These are phyloP conservation scores for Hirtodrosophila trivittata DNA, from an alignment of 2,888 invertebrate species.

Conservation along the genomic window DNA sequence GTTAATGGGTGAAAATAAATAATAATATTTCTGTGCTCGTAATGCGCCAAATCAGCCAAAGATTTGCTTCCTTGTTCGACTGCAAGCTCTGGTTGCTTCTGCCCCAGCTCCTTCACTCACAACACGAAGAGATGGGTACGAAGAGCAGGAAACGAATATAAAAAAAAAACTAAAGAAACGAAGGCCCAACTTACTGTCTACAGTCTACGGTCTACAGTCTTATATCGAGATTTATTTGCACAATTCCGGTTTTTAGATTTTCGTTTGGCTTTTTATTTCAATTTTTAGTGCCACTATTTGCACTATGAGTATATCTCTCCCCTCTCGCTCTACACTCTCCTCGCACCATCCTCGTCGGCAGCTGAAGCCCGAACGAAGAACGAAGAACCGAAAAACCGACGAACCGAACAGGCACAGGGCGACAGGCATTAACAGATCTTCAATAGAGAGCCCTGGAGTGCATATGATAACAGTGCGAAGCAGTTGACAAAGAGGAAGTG, in stretches of 20 bases:
- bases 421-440: conserved; percentile 23
- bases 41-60: conserved; percentile 57
- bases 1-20: conserved; percentile 75
- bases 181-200: conserved; percentile 28
- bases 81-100: conserved; percentile 21
- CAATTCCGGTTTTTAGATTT: conserved; percentile 72
- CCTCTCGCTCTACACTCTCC: neutral
- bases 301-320: conserved; percentile 33
- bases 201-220: conserved; percentile 31
- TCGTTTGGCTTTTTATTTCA: conserved; percentile 61
- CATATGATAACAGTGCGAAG: conserved; percentile 56
- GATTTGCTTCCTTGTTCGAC: conserved; percentile 65
- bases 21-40: conserved; percentile 68
- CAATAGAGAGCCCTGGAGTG: conserved; percentile 16
- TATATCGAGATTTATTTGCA: conserved; percentile 77
- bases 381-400: conserved; percentile 9
- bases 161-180: conserved; percentile 29
- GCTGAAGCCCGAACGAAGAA: conserved; percentile 25
- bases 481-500: conserved; percentile 48
- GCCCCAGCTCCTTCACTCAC: conserved; percentile 23
- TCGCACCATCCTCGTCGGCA: conserved; percentile 5
- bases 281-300: conserved; percentile 65
- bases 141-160: conserved; percentile 37
- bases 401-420: conserved; percentile 7
- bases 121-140: conserved; percentile 25